Evolutionary conservation across 2,888 invertebrate genomes (phyloP).

Genomic region (Parasteatoda lunata): DNA sequence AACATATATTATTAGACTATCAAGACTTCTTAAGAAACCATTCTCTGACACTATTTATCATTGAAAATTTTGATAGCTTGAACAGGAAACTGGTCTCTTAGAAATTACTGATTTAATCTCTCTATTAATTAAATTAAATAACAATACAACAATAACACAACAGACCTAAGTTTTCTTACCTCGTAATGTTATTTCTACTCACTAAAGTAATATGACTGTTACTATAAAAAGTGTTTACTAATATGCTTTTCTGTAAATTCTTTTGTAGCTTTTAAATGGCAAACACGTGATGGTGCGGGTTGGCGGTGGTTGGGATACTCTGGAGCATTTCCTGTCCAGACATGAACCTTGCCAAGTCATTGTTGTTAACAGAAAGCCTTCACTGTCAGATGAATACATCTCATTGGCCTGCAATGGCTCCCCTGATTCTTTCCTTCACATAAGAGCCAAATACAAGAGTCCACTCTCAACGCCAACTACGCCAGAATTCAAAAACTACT

Average conservation of each 20-base stretch:
- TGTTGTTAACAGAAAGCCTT: slow-evolving; percentile 58
- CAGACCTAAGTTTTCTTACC: too few species aligned
- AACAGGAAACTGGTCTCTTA: too few species aligned
- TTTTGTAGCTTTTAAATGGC: slow-evolving; percentile 85
- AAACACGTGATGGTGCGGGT: slow-evolving; percentile 97
- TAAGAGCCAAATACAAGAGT: slow-evolving; percentile 65
- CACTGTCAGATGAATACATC: slow-evolving; percentile 55
- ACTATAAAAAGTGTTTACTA: too few species aligned
- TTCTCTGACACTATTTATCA: too few species aligned
- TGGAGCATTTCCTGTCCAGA: slow-evolving; percentile 91
- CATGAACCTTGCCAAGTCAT: slow-evolving; percentile 86
- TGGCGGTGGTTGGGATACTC: slow-evolving; percentile 81
- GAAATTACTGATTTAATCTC: too few species aligned
- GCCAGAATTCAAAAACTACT: slow-evolving; percentile 50
- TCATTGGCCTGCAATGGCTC: slow-evolving; percentile 61
- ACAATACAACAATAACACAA: too few species aligned
- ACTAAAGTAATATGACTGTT: too few species aligned
- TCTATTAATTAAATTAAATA: too few species aligned
- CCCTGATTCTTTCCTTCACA: slow-evolving; percentile 65
- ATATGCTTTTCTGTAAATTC: background rate
- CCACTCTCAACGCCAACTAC: slow-evolving; percentile 51
- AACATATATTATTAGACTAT: too few species aligned
- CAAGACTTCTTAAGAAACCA: too few species aligned
- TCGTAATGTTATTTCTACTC: too few species aligned
- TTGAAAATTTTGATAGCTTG: too few species aligned